Percentiles rank a stretch among this genome's conserved stretches.
These are phyloP conservation scores for Aspidiotus rigidus DNA, from an alignment of 2,888 invertebrate species.

Conservation along the genomic window DNA sequence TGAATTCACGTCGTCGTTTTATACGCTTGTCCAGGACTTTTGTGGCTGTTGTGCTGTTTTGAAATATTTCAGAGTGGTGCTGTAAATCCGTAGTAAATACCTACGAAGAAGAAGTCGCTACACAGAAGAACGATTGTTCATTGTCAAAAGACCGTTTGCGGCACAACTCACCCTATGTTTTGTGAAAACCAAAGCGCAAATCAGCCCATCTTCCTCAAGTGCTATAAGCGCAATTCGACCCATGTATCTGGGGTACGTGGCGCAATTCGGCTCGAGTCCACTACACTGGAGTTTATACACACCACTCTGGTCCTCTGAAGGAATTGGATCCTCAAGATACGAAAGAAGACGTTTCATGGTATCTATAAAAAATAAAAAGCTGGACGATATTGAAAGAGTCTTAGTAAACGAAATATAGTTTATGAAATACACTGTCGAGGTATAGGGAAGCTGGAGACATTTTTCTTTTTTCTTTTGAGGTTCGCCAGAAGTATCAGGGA, in stretches of 20 bases:
- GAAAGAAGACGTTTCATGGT: too few relatives aligned
- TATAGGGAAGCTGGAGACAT: too few relatives aligned
- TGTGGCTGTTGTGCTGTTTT: neutral
- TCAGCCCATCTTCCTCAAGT: neutral
- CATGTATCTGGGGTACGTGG: neutral
- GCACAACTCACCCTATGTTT: neutral
- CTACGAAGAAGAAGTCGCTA: neutral
- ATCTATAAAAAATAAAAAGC: too few relatives aligned
- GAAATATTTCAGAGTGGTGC: neutral
- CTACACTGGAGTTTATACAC: too few relatives aligned
- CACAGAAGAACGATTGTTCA: slow-evolving; percentile 2
- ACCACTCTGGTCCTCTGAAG: too few relatives aligned
- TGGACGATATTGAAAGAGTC: too few relatives aligned
- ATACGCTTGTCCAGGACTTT: neutral
- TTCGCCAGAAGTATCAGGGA: too few relatives aligned
- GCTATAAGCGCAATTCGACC: neutral
- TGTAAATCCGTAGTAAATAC: neutral
- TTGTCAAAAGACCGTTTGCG: neutral
- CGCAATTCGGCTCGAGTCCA: neutral
- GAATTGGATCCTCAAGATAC: too few relatives aligned
- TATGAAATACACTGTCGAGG: too few relatives aligned
- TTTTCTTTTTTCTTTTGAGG: too few relatives aligned
- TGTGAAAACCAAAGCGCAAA: neutral
- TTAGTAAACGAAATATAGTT: too few relatives aligned
- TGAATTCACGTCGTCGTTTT: too few relatives aligned